Evolutionary conservation across 2,888 invertebrate species (phyloP), one percentile per base, ranked within the genome.

Genomic region (Diarsia rubi): DNA sequence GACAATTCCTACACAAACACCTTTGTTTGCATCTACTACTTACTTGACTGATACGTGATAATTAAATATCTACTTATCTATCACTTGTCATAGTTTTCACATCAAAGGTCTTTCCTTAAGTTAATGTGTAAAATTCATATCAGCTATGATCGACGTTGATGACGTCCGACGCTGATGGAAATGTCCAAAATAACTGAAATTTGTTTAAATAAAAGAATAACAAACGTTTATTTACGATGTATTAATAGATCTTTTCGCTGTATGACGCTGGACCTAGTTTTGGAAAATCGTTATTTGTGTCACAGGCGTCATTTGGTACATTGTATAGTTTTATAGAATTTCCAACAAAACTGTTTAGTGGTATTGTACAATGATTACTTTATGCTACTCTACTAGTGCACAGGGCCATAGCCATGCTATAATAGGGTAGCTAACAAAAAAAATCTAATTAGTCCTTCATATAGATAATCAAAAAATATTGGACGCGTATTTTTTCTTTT

Each of bases 131-230:
- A 60, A 84, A n/a, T 37, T 66, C 47, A 68, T 67, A 71, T 84
- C 64, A 71, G 69, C 44, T 72, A 60, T 70, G 69, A 75, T 75
- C 31, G 67, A 79, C 67, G 45, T 66, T 31, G 42, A 52, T 86
- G 76, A 86, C 82, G 79, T 82, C 73, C 64, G 21, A 11, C 19
- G 60, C 49, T 37, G 74, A 72, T 74, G 60, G 71, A 84, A 75
- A 73, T 71, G 64, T 77, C 71, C 67, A 62, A 73, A 86, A 79
- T 84, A 81, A 73, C 70, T 71, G 47, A 72, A 82, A 65, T 75
- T 69, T 79, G 68, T 81, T 64, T 64, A 69, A 64, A 70, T 47
- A 54, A 59, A 54, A 54, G 66, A 81, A 60, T 59, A 75, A 75
- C 69, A 54, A 57, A n/a, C 24, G 69, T 60, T 73, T 81, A 79